Percentiles rank a stretch among this genome's conserved stretches.
Evolutionary conservation across 1,140 invertebrate species (phyloP).

Genomic region (Agrypnia vestita): DNA sequence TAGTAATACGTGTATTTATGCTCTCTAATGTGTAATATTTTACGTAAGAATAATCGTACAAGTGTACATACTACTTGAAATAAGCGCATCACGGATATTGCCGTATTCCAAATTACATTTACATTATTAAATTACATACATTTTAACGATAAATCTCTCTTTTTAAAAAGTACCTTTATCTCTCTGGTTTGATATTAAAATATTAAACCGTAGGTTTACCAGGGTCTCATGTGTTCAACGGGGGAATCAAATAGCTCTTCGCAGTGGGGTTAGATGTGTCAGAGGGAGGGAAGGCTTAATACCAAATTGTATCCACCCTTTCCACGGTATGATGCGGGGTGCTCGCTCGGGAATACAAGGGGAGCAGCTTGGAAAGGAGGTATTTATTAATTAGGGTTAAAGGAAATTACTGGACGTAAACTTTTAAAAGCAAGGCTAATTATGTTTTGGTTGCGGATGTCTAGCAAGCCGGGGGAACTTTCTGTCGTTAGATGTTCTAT

Average conservation of each 20-base stretch:
- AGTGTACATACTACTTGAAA: neutral
- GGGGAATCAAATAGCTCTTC: conserved; percentile 32
- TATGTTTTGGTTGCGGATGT: conserved; percentile 49
- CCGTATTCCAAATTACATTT: neutral
- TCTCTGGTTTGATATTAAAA: too few relatives aligned
- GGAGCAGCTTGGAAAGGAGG: conserved; percentile 20
- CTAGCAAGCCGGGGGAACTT: conserved; percentile 30
- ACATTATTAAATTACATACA: neutral
- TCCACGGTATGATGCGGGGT: conserved; percentile 15
- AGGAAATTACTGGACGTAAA: conserved; percentile 55
- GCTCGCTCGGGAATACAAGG: conserved; percentile 33
- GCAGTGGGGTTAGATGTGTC: conserved; percentile 33
- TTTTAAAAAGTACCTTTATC: too few relatives aligned
- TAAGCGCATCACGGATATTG: too few relatives aligned
- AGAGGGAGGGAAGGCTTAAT: neutral
- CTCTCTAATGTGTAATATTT: conserved; percentile 27
- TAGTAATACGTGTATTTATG: conserved; percentile 30
- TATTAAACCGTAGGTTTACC: conserved; percentile 22
- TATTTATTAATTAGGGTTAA: conserved; percentile 52
- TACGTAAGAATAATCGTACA: conserved; percentile 10
- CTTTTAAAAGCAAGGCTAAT: conserved; percentile 59
- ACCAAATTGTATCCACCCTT: conserved; percentile 15
- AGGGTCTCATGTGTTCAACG: conserved; percentile 40
- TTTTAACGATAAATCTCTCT: too few relatives aligned
- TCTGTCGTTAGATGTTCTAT: too few relatives aligned